Percentiles rank a stretch among this genome's conserved stretches.
Conservation (phyloP, 2,797 vertebrate species). For the Petrocephalus schoutedeni region DNA sequence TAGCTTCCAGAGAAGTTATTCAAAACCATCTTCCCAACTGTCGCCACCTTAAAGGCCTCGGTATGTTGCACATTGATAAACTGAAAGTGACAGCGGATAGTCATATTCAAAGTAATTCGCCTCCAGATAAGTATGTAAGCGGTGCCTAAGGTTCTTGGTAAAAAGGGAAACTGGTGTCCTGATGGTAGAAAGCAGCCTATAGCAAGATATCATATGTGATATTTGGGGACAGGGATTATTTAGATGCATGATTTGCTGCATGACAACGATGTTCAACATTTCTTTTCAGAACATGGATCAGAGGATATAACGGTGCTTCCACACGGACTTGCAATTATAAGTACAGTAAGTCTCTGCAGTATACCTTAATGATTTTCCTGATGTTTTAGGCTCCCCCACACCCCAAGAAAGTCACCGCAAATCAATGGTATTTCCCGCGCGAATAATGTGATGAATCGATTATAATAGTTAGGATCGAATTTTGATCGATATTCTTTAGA, state of each 20-base stretch:
- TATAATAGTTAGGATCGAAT: background rate
- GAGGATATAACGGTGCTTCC: constrained; percentile 80
- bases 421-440: background rate
- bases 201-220: background rate
- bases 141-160: background rate
- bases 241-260: background rate
- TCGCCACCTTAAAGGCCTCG: constrained; percentile 48
- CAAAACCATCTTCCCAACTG: constrained; percentile 57
- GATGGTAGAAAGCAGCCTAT: background rate
- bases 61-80: constrained; percentile 37
- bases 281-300: constrained; percentile 55
- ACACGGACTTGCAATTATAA: constrained; percentile 77
- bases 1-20: constrained; percentile 46
- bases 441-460: background rate
- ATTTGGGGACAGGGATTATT: background rate
- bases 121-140: background rate
- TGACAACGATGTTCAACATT: background rate
- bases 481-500: background rate
- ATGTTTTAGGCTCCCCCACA: background rate
- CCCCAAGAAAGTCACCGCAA: background rate
- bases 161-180: background rate
- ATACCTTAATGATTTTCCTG: too few species aligned
- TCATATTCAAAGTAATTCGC: background rate
- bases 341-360: constrained; percentile 62
- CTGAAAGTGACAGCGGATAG: background rate